Evolutionary conservation across 30 jellyfish, hydroid and myxozoan species (phyloP).

Genomic region (Aurelia coerulea): DNA sequence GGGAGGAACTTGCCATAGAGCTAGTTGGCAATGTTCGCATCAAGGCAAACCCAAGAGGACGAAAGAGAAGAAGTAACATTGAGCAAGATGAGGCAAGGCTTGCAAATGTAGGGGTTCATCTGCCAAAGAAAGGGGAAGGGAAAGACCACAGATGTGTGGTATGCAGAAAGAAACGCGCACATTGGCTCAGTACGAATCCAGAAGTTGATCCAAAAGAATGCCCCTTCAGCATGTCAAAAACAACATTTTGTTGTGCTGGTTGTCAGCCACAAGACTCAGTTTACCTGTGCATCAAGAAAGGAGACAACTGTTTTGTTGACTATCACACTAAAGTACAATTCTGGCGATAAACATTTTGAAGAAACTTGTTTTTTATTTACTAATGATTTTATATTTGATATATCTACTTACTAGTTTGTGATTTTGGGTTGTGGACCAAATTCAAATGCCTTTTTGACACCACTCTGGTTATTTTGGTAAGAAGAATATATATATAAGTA

Average conservation of each 20-base stretch:
- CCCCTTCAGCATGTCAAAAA: conserved; percentile 17
- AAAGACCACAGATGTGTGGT: conserved; percentile 38
- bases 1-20: conserved; percentile 27
- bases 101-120: conserved; percentile 19
- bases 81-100: conserved; percentile 9
- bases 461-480: no score
- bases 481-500: no score
- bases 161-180: conserved; percentile 11
- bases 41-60: neutral
- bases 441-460: no score
- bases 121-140: conserved; percentile 32
- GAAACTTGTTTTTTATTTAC: neutral
- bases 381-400: neutral
- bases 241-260: conserved; percentile 19
- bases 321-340: conserved; percentile 26
- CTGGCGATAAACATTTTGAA: neutral
- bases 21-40: conserved; percentile 29
- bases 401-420: neutral
- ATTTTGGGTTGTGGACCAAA: no score
- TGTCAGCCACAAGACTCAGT: conserved; percentile 40
- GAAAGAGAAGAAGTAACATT: conserved; percentile 8
- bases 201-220: conserved; percentile 26
- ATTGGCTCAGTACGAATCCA: conserved; percentile 1
- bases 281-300: conserved; percentile 22
- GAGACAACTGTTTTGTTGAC: conserved; percentile 6